Evolutionary conservation across 2,888 invertebrate species (phyloP), one percentile per base, ranked within the genome.

Genomic region (Brachypterus glaber): DNA sequence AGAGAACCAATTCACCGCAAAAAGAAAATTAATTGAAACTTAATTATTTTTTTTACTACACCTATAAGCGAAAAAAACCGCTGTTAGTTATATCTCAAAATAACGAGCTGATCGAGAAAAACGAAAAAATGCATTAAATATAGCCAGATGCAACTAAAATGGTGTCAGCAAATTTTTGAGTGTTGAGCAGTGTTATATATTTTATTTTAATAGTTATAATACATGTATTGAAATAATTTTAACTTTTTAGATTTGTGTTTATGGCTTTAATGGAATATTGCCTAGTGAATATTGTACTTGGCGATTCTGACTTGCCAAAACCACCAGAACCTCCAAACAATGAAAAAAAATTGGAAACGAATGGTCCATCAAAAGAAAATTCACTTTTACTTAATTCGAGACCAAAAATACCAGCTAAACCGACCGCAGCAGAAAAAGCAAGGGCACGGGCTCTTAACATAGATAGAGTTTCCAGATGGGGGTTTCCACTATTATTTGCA

Each of bases 251-350:
- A 41, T 90, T 91, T 65, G 90, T 91, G 57, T 91, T 91, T 60
- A 85, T 91, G 86, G 90, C 90, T 1, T 64, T 91, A 34, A 91
- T 91, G 90, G 90, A 91, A 60, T 91, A 90, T 60, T 90, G 89
- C 51, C 66, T 90, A 46, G 89, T 91, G 17, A 90, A 90, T 59
- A 88, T 86, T 17, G 82, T 86, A 1, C 71, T 86, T 11, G 82
- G 85, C 8, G 82, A 88, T 54, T 77, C 77, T 1, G 79, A 79
- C 42, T 72, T 75, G 1, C 70, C 69, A 2, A 69, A 69, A 43
- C 68, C 69, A 55, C 74, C 69, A 57, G 73, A 47, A 60, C 74
- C 73, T 55, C 72, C 63, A 12, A 42, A 48, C 30, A 51, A 53
- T 36, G 48, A 67, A 13, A 40, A 47, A 13, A 49, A 48, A 41